Percentiles rank a stretch among this genome's conserved stretches.
Evolutionary conservation across 1,140 invertebrate species (phyloP).

Genomic region (Drosophila teissieri): DNA sequence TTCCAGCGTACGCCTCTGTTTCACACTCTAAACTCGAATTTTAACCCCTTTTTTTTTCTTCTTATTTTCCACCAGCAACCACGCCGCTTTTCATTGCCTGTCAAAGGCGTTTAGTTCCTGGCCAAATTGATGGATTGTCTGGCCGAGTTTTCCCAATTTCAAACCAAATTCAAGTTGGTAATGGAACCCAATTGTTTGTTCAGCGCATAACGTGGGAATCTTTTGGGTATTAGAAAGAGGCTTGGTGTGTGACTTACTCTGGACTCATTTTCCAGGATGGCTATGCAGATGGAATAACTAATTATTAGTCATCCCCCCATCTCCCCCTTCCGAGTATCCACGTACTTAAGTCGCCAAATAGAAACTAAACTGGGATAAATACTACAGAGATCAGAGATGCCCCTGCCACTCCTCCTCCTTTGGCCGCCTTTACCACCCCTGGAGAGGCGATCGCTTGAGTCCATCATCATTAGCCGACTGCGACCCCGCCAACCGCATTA

Average conservation of each 20-base stretch:
- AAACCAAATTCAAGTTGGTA: not conserved
- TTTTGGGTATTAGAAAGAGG: not conserved
- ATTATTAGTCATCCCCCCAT: too few species aligned
- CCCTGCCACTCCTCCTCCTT: slow-evolving; percentile 8
- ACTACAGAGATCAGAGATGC: not conserved
- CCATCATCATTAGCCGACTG: slow-evolving; percentile 42
- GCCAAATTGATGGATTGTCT: slow-evolving; percentile 68
- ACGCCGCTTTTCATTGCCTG: slow-evolving; percentile 59
- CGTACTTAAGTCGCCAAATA: too few species aligned
- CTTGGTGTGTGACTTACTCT: too few species aligned
- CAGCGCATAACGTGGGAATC: slow-evolving; percentile 67
- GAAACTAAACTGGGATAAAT: not conserved
- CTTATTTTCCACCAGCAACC: not conserved
- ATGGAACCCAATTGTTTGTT: slow-evolving; percentile 66
- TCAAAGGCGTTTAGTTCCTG: slow-evolving; percentile 67
- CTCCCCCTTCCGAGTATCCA: too few species aligned
- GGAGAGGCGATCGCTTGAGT: slow-evolving; percentile 15
- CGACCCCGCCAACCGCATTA: slow-evolving; percentile 20
- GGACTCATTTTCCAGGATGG: too few species aligned
- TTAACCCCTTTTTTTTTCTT: slow-evolving; percentile 7
- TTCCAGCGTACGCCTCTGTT: slow-evolving; percentile 18
- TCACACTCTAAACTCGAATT: not conserved
- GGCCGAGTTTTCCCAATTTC: slow-evolving; percentile 35
- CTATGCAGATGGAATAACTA: too few species aligned
- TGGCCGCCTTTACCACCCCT: slow-evolving; percentile 18